Conservation (phyloP, 92 coral and sea anemone species). For the Scolanthus callimorphus region DNA sequence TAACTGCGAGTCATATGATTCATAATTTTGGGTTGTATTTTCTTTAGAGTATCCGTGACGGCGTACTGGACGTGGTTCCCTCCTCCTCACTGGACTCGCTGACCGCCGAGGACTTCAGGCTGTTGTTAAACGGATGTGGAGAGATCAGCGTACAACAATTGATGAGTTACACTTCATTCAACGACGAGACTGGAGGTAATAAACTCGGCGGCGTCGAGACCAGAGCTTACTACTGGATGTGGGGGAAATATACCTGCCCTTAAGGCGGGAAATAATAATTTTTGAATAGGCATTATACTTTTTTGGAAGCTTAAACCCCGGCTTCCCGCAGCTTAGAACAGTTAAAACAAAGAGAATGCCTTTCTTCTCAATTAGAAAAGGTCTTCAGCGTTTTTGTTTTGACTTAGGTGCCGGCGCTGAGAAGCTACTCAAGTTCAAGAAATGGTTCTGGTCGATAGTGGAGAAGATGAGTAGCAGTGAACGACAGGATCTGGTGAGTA, state of each 20-base stretch:
- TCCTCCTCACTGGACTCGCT: constrained; percentile 78
- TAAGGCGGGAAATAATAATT: no score
- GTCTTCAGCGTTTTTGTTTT: no score
- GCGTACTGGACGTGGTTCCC: constrained; percentile 86
- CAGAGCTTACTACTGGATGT: no score
- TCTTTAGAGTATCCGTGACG: constrained; percentile 81
- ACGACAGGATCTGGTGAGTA: constrained; percentile 90
- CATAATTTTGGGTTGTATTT: no score
- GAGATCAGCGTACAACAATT: constrained; percentile 93
- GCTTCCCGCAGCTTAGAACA: no score
- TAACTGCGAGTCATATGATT: no score
- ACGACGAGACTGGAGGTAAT: constrained; percentile 97
- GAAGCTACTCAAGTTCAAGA: constrained; percentile 91
- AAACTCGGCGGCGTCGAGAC: no score
- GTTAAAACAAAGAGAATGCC: no score
- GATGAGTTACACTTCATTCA: constrained; percentile 87
- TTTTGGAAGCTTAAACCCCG: no score
- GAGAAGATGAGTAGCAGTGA: constrained; percentile 94
- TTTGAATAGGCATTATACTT: no score
- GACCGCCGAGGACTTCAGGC: constrained; percentile 94
- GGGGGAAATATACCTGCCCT: no score
- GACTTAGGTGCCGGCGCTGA: constrained; percentile 99
- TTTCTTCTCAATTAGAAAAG: no score
- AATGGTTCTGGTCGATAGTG: constrained; percentile 99
- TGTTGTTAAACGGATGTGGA: constrained; percentile 92